These are phyloP conservation scores for Diorhabda elongata DNA, from an alignment of 1,140 invertebrate genomes.

Conservation along the genomic window DNA sequence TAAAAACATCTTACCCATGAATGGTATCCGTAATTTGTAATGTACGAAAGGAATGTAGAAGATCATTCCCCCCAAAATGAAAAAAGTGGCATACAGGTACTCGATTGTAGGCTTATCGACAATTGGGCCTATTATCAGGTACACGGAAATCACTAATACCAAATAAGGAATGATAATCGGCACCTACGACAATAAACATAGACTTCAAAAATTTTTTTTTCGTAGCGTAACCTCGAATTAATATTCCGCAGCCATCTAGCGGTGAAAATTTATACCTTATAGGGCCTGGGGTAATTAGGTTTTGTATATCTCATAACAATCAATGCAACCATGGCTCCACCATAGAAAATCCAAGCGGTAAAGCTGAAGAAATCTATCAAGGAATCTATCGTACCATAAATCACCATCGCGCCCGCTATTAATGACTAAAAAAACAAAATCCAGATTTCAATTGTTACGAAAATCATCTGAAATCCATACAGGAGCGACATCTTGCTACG, in stretches of 20 bases:
- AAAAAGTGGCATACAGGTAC: constrained; percentile 85
- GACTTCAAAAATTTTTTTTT: too few relatives aligned
- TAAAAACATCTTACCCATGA: constrained; percentile 68
- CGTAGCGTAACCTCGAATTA: too few relatives aligned
- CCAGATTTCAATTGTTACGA: not conserved
- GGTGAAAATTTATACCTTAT: constrained; percentile 58
- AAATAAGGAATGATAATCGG: constrained; percentile 86
- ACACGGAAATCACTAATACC: constrained; percentile 82
- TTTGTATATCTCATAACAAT: constrained; percentile 84
- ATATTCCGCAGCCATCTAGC: too few relatives aligned
- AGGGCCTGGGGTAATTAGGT: constrained; percentile 81
- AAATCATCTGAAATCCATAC: too few relatives aligned
- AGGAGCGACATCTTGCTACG: too few relatives aligned
- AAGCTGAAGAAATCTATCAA: constrained; percentile 95
- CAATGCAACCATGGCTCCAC: constrained; percentile 81
- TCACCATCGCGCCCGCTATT: constrained; percentile 75
- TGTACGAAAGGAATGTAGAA: constrained; percentile 93
- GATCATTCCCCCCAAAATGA: constrained; percentile 81
- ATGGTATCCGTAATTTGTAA: constrained; percentile 73
- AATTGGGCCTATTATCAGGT: constrained; percentile 90
- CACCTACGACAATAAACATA: constrained; percentile 56
- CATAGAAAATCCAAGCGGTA: constrained; percentile 94
- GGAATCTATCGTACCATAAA: constrained; percentile 83
- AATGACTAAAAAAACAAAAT: constrained; percentile 55
- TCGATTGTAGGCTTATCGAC: constrained; percentile 85